These are phyloP conservation scores for Cyphomyrus plagiostoma DNA, from an alignment of 2,113 vertebrate genomes.

Conservation along the genomic window DNA sequence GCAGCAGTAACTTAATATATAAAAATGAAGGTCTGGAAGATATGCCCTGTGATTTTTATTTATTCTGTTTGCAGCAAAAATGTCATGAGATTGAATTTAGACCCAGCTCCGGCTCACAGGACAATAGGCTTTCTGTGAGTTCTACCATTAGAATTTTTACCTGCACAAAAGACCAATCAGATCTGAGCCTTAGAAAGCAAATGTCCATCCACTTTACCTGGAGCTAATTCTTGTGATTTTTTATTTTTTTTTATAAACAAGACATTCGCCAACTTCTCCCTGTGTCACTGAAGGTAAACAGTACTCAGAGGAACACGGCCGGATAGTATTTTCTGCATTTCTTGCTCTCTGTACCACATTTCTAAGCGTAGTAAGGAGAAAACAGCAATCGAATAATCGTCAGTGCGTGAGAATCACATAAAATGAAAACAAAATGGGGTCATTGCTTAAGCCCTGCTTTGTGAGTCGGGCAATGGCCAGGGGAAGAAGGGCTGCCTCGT, in stretches of 20 bases:
- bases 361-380: neutral
- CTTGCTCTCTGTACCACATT: neutral
- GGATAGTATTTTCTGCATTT: neutral
- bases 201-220: neutral
- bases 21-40: neutral
- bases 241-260: neutral
- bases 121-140: neutral
- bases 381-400: neutral
- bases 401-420: neutral
- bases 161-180: neutral
- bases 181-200: neutral
- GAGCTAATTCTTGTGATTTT: neutral
- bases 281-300: neutral
- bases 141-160: neutral
- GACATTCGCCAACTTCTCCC: neutral
- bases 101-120: neutral
- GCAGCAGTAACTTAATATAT: neutral
- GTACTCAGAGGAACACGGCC: neutral
- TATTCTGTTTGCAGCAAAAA: neutral
- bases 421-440: neutral
- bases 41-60: neutral
- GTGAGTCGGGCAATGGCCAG: neutral
- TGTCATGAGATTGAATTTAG: neutral
- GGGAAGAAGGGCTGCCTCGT: conserved; percentile 1
- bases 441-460: neutral